These are phyloP conservation scores for Mamestra brassicae DNA, from an alignment of 2,888 invertebrate species.

Conservation along the genomic window DNA sequence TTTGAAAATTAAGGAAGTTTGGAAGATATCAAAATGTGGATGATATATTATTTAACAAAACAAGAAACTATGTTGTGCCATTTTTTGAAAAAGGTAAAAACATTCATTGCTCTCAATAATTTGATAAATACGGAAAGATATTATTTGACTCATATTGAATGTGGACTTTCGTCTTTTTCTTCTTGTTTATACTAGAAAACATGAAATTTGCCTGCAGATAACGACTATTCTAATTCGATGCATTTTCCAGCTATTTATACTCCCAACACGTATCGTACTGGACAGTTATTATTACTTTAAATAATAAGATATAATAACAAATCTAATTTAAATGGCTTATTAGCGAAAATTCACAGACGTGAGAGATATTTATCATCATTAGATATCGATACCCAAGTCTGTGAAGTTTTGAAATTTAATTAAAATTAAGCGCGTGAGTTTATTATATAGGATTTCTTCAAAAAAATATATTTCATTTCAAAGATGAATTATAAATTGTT, in stretches of 20 bases:
- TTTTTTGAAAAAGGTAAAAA: slow-evolving; percentile 12
- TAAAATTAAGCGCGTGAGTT: neutral
- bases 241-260: neutral
- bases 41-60: slow-evolving; percentile 26
- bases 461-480: neutral
- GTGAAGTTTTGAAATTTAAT: neutral
- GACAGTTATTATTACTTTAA: neutral
- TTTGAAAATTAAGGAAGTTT: too few relatives aligned
- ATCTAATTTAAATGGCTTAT: neutral
- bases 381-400: neutral
- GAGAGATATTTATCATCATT: neutral
- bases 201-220: neutral
- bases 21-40: slow-evolving; percentile 13
- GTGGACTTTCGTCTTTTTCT: neutral
- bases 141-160: slow-evolving; percentile 13
- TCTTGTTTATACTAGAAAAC: neutral
- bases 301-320: neutral
- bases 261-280: neutral
- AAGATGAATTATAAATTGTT: neutral
- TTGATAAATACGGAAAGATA: neutral
- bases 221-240: neutral
- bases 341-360: neutral
- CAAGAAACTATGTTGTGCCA: slow-evolving; percentile 17
- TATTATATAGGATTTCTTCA: neutral
- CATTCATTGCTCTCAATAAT: too few relatives aligned